Conservation (phyloP, 2,797 vertebrate species). For the Gobio occitaniae region DNA sequence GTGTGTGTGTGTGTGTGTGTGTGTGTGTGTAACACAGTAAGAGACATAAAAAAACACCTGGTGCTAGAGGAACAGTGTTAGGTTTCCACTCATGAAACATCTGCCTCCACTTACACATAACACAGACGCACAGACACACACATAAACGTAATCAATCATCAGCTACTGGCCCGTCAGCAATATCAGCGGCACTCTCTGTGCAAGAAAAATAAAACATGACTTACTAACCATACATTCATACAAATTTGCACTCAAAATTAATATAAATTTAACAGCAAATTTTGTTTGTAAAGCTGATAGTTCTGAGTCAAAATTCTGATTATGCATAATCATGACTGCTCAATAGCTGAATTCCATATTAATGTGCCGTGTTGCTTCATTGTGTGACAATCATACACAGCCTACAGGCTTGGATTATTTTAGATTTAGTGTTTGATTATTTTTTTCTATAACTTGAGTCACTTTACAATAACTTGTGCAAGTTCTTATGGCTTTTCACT, state of each 20-base stretch:
- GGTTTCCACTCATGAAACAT: slow-evolving; percentile 53
- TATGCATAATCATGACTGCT: not conserved
- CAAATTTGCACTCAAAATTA: not conserved
- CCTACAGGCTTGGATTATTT: not conserved
- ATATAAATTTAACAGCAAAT: not conserved
- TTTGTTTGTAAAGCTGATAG: not conserved
- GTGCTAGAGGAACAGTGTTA: slow-evolving; percentile 41
- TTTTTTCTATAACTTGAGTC: not conserved
- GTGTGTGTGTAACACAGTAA: slow-evolving; percentile 40
- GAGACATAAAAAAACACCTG: slow-evolving; percentile 48
- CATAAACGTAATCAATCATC: slow-evolving; percentile 38
- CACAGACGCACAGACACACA: slow-evolving; percentile 22
- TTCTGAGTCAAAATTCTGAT: not conserved
- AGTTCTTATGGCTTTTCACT: not conserved
- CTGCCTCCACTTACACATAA: slow-evolving; percentile 47
- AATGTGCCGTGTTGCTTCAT: not conserved
- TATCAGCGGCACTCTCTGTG: not conserved
- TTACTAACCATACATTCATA: slow-evolving; percentile 5
- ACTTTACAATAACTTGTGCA: not conserved
- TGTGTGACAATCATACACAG: not conserved
- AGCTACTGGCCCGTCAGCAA: slow-evolving; percentile 20
- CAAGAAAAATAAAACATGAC: slow-evolving; percentile 5
- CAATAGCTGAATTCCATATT: not conserved
- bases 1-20: too few relatives aligned
- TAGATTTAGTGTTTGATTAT: slow-evolving; percentile 1